Base-by-base conservation (phyloP, 2,888 invertebrate genomes). In the Tetanocera ferruginea region DNA sequence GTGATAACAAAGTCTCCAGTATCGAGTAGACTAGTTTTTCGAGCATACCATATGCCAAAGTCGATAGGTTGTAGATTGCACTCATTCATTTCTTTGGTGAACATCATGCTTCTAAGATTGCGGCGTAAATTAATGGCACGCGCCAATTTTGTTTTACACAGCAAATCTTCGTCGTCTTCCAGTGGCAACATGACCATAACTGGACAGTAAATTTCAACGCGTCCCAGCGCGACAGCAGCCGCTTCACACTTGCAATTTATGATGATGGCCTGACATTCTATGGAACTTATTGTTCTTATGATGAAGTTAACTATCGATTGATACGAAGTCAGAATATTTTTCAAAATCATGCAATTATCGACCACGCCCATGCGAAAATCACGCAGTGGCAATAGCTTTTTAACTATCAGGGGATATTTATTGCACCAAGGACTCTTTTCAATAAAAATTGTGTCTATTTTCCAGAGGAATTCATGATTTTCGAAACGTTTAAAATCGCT, bases 1-100 rank as follows among this genome's bases (percentile, higher is more conserved):
- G 86, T 87, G 17, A 89, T 84, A 6, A 89, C 81, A 78, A 90
- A 89, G 78, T 89, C 89, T 0, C 90, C 90, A 3, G 86, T 86
- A 34, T 84, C 83, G 23, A 88, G 77, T 23, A 85, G 82, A n/a
- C 86, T 85, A 55, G 81, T 81, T 8, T 82, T 80, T 0, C 86
- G 84, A 72, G 84, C 87, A 71, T 83, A 89, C 28, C 86, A 84
- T 43, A 89, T 84, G 3, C 88, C 89, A 78, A 85, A 86, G 34
- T 88, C 86, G 52, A 87, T 85, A 4, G 85, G 84, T 4, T 66
- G 80, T 5, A 81, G 81, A n/a, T 83, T 80, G 34, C 82, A 83
- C 14, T 83, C 80, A 73, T 86, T 86, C 14, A 87, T 83, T 4
- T 86, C 86, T 1, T 78, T 73, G 0, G 84, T 84, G 76, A 86